These are phyloP conservation scores for Catagonus wagneri DNA, from an alignment of 2,113 vertebrate genomes.

Conservation along the genomic window DNA sequence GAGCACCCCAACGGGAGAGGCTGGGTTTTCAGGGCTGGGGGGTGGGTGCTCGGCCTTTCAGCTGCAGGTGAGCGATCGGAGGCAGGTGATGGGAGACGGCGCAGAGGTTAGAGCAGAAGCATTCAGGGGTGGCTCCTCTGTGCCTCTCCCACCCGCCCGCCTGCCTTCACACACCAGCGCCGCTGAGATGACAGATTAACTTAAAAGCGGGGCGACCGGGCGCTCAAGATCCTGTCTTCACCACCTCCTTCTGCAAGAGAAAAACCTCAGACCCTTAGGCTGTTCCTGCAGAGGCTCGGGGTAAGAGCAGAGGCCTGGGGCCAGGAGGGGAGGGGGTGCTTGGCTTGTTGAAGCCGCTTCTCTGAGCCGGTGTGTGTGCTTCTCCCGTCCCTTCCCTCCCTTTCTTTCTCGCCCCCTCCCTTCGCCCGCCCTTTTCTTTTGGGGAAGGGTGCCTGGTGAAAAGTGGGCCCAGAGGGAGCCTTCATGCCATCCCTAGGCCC, in stretches of 20 bases:
- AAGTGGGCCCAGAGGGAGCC: neutral
- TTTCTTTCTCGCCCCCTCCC: fast-evolving
- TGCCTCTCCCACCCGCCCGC: neutral
- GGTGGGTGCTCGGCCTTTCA: neutral
- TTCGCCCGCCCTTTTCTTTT: neutral
- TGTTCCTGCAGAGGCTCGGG: fast-evolving
- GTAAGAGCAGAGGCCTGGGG: neutral
- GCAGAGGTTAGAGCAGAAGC: neutral
- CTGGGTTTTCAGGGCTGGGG: neutral
- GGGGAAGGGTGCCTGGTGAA: neutral
- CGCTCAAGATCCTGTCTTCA: neutral
- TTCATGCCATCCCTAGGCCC: neutral
- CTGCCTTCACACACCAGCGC: neutral
- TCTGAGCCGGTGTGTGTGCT: neutral
- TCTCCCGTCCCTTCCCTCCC: too few relatives aligned
- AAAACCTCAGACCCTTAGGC: neutral
- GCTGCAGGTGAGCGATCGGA: neutral
- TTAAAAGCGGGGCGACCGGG: neutral
- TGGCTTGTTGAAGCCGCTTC: neutral
- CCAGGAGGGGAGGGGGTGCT: neutral
- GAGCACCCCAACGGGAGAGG: slow-evolving; percentile 73
- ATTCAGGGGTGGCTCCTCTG: neutral
- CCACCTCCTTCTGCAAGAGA: neutral
- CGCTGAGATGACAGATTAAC: neutral
- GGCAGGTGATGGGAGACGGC: neutral